A percentile compares a stretch with the other conserved stretches of the same genome.
Conservation (phyloP, 2,888 invertebrate species). For the Hyalella azteca region DNA sequence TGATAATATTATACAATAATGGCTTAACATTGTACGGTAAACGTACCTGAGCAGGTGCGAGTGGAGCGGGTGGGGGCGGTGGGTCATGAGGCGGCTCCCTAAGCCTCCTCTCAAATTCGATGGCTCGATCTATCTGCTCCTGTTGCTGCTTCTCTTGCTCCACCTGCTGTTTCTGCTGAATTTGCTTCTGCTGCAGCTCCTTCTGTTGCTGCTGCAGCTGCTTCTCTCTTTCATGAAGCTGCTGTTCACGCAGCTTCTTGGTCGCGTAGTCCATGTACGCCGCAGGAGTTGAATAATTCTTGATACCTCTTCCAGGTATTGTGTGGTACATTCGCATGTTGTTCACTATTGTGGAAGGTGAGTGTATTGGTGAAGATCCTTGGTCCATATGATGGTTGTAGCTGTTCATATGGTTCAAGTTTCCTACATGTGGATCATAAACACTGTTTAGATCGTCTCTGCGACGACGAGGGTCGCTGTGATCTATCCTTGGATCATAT, state of each 20-base stretch:
- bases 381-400: slow-evolving; percentile 22
- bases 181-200: slow-evolving; percentile 32
- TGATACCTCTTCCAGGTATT: slow-evolving; percentile 13
- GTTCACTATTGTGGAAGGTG: slow-evolving; percentile 22
- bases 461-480: slow-evolving; percentile 13
- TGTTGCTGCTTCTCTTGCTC: slow-evolving; percentile 38
- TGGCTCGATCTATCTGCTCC: slow-evolving; percentile 28
- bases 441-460: slow-evolving; percentile 28
- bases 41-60: slow-evolving; percentile 35
- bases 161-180: slow-evolving; percentile 36
- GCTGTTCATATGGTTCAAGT: slow-evolving; percentile 4
- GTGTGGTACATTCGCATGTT: slow-evolving; percentile 31
- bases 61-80: slow-evolving; percentile 25
- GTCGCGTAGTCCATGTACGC: slow-evolving; percentile 22
- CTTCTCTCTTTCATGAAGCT: slow-evolving; percentile 14
- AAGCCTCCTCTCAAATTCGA: slow-evolving; percentile 30
- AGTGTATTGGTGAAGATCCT: slow-evolving; percentile 21
- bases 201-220: slow-evolving; percentile 37
- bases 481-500: slow-evolving; percentile 31
- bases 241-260: slow-evolving; percentile 16
- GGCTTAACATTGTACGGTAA: too few relatives aligned
- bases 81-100: slow-evolving; percentile 22
- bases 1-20: too few relatives aligned
- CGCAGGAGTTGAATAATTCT: slow-evolving; percentile 11
- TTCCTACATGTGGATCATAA: slow-evolving; percentile 21